Evolutionary conservation across 2,113 vertebrate genomes (phyloP).

Genomic region (Danionella cerebrum): DNA sequence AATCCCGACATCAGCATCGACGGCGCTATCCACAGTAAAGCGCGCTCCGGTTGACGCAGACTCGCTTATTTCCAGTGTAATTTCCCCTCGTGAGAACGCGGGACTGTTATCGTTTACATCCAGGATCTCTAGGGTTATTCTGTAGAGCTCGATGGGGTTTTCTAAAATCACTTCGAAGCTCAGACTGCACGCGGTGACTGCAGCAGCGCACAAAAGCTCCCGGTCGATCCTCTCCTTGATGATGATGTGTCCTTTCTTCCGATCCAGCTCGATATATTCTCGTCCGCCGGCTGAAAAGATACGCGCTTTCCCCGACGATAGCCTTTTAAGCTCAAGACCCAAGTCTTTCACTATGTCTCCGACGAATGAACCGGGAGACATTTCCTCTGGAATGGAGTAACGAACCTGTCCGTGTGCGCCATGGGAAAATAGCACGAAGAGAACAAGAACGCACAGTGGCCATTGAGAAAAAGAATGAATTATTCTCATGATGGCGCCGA

Average conservation of each 20-base stretch:
- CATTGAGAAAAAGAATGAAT: neutral
- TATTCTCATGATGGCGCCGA: slow-evolving; percentile 7
- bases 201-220: slow-evolving; percentile 54
- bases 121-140: slow-evolving; percentile 50
- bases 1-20: slow-evolving; percentile 50
- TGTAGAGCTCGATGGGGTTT: slow-evolving; percentile 61
- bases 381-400: slow-evolving; percentile 37
- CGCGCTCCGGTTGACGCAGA: slow-evolving; percentile 39
- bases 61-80: slow-evolving; percentile 58
- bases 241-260: slow-evolving; percentile 55
- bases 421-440: slow-evolving; percentile 2
- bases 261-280: slow-evolving; percentile 42
- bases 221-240: slow-evolving; percentile 61
- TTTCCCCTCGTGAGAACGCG: slow-evolving; percentile 46
- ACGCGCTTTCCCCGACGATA: slow-evolving; percentile 33
- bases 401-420: slow-evolving; percentile 27
- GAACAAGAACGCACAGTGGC: slow-evolving; percentile 3
- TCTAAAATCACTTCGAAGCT: slow-evolving; percentile 61
- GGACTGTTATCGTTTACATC: slow-evolving; percentile 68
- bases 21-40: slow-evolving; percentile 50
- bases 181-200: slow-evolving; percentile 47
- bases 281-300: slow-evolving; percentile 32
- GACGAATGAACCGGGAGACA: slow-evolving; percentile 33
- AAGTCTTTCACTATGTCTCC: slow-evolving; percentile 38
- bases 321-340: slow-evolving; percentile 31